Base-by-base conservation (phyloP, 1,140 invertebrate species). In the Drosophila oshimai region DNA sequence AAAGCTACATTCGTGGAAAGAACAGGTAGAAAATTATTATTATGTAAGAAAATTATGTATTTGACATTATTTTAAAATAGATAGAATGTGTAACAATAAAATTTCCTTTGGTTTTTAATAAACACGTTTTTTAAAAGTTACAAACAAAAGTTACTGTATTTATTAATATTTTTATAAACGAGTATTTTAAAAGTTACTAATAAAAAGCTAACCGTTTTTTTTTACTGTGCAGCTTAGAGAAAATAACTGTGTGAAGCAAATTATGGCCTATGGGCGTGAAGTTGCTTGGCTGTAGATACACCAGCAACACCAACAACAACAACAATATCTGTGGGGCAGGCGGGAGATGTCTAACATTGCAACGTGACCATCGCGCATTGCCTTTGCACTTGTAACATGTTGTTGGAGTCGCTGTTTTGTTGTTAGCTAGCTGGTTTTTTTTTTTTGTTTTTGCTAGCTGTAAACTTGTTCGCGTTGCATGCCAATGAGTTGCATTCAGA, bases 361-460 rank as follows among this genome's bases (percentile, higher is more conserved):
- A 83, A 73, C 78, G 73, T 81, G 78, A 81, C 78, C 78, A 81
- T 81, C 76, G 76, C 67, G 55, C 64, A 64, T 71, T 79, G 76
- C 57, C 69, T 74, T 53, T 78, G 78, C 80, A 86, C 80, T 84
- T 84, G 80, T 80, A 86, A 84, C 80, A 69, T 84, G 80, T 79
- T 84, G 71, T 74, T 57, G 61, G 58, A 65, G 53, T 71, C 45
- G 44, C 51, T n/a, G 42, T 71, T 72, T 69, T 69, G 70, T 44
- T 12, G 44, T 41, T 41, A 41, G 37, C 37, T n/a, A n/a, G n/a
- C 33, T 17, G 24, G 22, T 33, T 33, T 45, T 45, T 70, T 50
- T 50, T 36, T 44, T 42, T 26, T 71, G 44, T 50, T 50, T 33
- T 41, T 67, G 62, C 39, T 84, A 74, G 80, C 80, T 86, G 79